A percentile compares a stretch with the other conserved stretches of the same genome.
phyloP scores from a whole-genome alignment of 2,888 invertebrate genomes.

The Heteromurus nitidus region DNA sequence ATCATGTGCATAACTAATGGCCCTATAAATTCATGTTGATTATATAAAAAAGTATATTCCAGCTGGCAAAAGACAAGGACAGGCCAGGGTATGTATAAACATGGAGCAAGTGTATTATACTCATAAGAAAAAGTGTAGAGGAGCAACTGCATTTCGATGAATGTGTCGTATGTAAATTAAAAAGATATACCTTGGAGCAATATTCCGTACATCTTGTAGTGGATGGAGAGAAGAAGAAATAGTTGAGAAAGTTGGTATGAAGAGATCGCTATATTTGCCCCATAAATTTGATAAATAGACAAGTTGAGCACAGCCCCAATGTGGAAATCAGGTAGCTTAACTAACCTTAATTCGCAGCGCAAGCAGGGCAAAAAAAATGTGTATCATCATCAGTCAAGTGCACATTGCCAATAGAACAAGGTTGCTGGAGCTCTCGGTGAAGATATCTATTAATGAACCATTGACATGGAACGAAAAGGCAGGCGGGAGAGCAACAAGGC shows the following conservation, averaged over 20 bases:
- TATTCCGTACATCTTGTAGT: too few relatives aligned
- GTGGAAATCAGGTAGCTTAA: slow-evolving; percentile 58
- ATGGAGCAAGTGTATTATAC: too few relatives aligned
- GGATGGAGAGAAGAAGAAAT: slow-evolving; percentile 17
- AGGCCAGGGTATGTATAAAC: too few relatives aligned
- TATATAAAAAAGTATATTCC: too few relatives aligned
- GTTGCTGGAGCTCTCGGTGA: slow-evolving; percentile 7
- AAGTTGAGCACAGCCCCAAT: slow-evolving; percentile 61
- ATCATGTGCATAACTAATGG: too few relatives aligned
- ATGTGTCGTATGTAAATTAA: slow-evolving; percentile 23
- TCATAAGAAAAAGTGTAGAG: background rate
- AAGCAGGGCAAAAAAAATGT: slow-evolving; percentile 13
- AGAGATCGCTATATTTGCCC: slow-evolving; percentile 44
- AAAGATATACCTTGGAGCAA: slow-evolving; percentile 33
- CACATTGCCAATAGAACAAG: too few relatives aligned
- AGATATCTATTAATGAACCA: slow-evolving; percentile 65
- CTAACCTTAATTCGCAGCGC: slow-evolving; percentile 48
- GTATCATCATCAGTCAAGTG: too few relatives aligned
- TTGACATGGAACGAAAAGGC: slow-evolving; percentile 61
- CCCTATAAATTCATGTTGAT: background rate
- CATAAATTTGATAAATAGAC: slow-evolving; percentile 66
- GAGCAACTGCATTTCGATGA: background rate
- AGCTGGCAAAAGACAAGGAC: slow-evolving; percentile 10
- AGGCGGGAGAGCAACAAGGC: background rate
- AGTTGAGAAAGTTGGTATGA: background rate